Percentiles rank a stretch among this genome's conserved stretches.
phyloP scores from a whole-genome alignment of 1,140 invertebrate genomes.

The Coelopa frigida region DNA sequence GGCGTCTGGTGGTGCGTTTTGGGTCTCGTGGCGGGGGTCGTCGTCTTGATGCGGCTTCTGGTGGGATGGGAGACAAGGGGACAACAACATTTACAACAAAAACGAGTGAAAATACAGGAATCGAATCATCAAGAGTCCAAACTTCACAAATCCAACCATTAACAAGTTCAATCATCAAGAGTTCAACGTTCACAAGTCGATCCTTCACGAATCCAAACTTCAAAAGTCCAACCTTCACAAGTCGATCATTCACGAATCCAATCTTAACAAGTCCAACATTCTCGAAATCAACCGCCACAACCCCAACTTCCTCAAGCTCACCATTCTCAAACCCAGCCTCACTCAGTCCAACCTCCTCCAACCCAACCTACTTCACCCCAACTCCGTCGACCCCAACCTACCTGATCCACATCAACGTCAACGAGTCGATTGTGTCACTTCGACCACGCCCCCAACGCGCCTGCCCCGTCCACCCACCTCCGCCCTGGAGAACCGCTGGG shows the following conservation, averaged over 20 bases:
- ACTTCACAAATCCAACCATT: no score
- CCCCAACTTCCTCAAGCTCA: neutral
- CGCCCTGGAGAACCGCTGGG: conserved; percentile 13
- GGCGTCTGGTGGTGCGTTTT: conserved; percentile 44
- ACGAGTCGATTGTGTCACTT: no score
- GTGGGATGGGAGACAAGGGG: no score
- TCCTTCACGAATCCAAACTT: no score
- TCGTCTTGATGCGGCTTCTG: conserved; percentile 21
- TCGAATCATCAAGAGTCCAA: no score
- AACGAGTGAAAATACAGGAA: no score
- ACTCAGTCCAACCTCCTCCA: neutral
- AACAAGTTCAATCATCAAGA: no score
- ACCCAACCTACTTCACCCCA: neutral
- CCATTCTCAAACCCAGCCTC: neutral
- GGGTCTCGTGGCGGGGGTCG: conserved; percentile 18
- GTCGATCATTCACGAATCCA: neutral
- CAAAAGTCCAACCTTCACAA: no score
- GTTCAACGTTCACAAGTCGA: no score
- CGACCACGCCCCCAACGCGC: conserved; percentile 13
- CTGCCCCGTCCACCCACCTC: neutral
- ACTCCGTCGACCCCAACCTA: neutral
- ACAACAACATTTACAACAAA: no score
- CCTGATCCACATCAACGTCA: neutral
- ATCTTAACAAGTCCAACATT: neutral
- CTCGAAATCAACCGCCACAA: neutral